Base-by-base conservation (phyloP, 2,888 invertebrate genomes). In the Agrotis segetum region DNA sequence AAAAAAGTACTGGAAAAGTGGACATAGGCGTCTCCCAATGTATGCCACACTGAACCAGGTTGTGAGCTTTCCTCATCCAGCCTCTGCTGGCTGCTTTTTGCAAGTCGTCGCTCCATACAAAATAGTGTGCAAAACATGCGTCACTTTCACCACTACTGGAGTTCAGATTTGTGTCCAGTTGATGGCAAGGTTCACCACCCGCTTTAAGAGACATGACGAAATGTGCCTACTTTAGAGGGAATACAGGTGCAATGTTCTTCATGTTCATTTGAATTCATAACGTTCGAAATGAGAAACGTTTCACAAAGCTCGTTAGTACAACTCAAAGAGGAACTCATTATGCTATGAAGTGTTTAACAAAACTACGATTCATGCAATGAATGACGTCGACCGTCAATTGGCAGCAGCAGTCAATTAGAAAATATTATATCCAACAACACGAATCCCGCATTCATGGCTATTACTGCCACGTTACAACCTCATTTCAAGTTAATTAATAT, bases 401-500 rank as follows among this genome's bases (percentile, higher is more conserved):
- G 40, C 49, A 67, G 40, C 17, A 16, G 17, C 34, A 16, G 7
- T 16, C 19, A 16, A 44, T 50, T 44, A 52, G n/a, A n/a, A n/a
- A 24, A 24, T 50, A 34, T 19, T 9, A 61, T 49, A 16, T 24
- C 3, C 6, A 46, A 13, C 46, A 34, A 7, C 4, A 52, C 24
- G 7, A 44, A 56, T 3, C 21, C 19, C 19, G 13, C 46, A 17
- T 59, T 40, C 40, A 13, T 19, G 14, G 46, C 24, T 9, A 6
- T 65, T 19, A 24, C 6, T 2, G 13, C 49, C 17, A 56, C 24
- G 19, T n/a, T 24, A 63, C 29, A 60, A 6, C 24, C 21, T 55
- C 49, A 52, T 58, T 59, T 34, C n/a, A 46, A 49, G 46, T 63
- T 16, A 53, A 62, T 67, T 17, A 34, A 40, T 46, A 50, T 29